Evolutionary conservation across 53 echinoderm and acorn worm genomes (phyloP).

Genomic region (Temnopleurus reevesii): DNA sequence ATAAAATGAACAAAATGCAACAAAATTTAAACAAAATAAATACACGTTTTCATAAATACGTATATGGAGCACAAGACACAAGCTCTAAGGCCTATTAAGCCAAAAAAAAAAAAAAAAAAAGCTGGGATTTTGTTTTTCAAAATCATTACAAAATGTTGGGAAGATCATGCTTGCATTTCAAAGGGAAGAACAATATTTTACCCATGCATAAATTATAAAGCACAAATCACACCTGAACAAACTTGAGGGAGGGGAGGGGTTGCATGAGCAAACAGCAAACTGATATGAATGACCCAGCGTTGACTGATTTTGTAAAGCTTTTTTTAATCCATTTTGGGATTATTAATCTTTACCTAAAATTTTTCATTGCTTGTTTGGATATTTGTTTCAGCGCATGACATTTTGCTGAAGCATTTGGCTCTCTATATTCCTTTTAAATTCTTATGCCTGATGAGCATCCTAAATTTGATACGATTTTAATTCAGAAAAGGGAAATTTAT

Average conservation of each 20-base stretch:
- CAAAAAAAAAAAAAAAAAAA: no score
- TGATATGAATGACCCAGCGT: constrained; percentile 45
- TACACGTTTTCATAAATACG: not conserved
- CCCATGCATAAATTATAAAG: not conserved
- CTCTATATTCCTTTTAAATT: no score
- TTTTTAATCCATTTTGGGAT: not conserved
- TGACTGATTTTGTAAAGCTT: constrained; percentile 39
- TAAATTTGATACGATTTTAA: no score
- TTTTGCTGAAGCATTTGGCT: not conserved
- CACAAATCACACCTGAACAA: not conserved
- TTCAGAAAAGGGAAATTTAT: no score
- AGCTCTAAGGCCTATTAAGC: not conserved
- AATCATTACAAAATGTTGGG: not conserved
- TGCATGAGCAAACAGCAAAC: constrained; percentile 17
- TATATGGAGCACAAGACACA: not conserved
- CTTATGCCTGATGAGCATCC: no score
- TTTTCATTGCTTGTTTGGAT: not conserved
- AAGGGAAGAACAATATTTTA: not conserved
- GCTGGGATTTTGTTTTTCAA: not conserved
- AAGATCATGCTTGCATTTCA: not conserved
- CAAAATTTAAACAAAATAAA: not conserved
- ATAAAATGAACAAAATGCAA: not conserved
- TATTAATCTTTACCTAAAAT: no score
- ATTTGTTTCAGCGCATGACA: not conserved
- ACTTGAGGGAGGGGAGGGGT: not conserved